Evolutionary conservation across 2,113 vertebrate species (phyloP), one percentile per base, ranked within the genome.

Genomic region (Dendrocopos noguchii): DNA sequence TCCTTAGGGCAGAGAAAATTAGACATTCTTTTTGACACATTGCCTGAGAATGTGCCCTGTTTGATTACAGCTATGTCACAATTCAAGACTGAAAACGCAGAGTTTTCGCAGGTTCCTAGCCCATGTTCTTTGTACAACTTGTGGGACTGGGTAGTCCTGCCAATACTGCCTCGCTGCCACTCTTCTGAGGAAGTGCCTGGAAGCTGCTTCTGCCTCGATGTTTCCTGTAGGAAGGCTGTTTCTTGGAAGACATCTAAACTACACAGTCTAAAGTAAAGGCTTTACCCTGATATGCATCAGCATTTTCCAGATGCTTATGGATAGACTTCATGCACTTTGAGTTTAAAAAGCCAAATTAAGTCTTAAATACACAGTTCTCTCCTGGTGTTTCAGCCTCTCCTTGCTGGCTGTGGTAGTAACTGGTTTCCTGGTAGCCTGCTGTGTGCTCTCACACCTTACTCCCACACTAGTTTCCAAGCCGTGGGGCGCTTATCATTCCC

Each of bases 301-400:
- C 17, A 18, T 64, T 88, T 93, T 83, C 28, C 70, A 64, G 18
- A 20, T 72, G 18, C 2, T 1, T 72, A 47, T 12, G 22, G 12
- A 17, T 52, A 65, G 28, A 34, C 29, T 21, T 73, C 39, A 29
- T n/a, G 29, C 28, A 79, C 15, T 79, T 80, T 8, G 28, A 67
- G 20, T 13, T 87, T 36, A 24, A 84, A 70, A 92, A 63, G 16
- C 21, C 64, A 88, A 87, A 80, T 31, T 31, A 66, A 70, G 29
- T 28, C 9, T 50, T 53, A 84, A 53, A 64, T 1, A 1, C 18
- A 3, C 14, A 55, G 21, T 1, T 17, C 5, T 15, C 9, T 29
- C 20, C 42, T 36, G 46, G 0, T 24, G 76, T 53, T 70, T 80
- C 60, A 74, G n/a, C 56, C 42, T 85, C 39, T 75, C 25, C 39